A percentile compares a stretch with the other conserved stretches of the same genome.
Conservation (phyloP, 2,113 vertebrate genomes). For the Microcebus jonahi region DNA sequence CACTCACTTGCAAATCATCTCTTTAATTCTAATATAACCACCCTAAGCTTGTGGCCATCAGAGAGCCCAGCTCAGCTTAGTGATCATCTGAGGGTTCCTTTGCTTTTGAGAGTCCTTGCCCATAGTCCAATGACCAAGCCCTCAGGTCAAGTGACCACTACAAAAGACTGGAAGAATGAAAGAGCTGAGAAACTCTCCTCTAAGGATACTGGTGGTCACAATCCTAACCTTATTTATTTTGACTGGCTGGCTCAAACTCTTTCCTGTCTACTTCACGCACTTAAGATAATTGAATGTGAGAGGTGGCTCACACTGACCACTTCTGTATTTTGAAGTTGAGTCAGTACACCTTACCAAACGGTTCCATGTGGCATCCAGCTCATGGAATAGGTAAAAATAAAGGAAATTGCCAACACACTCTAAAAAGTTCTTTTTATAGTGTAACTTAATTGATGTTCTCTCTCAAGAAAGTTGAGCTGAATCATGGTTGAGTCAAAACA, state of each 20-base stretch:
- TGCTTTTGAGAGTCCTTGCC: neutral
- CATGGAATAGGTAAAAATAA: constrained; percentile 35
- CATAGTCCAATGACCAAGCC: neutral
- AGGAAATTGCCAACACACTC: neutral
- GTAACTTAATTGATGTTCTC: constrained; percentile 53
- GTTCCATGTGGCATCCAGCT: constrained; percentile 40
- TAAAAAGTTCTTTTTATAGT: constrained; percentile 58
- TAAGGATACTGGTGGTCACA: neutral
- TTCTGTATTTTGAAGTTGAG: constrained; percentile 67
- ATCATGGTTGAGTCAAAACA: constrained; percentile 67
- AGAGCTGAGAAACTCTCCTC: neutral
- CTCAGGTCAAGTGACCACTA: constrained; percentile 23
- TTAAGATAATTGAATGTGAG: constrained; percentile 53
- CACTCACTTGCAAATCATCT: rapidly evolving
- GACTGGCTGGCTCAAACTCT: constrained; percentile 6
- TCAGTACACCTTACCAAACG: constrained; percentile 55
- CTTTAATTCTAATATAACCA: rapidly evolving
- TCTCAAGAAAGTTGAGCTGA: constrained; percentile 52
- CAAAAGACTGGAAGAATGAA: constrained; percentile 30
- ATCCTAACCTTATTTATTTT: constrained; percentile 40
- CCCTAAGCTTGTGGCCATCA: neutral
- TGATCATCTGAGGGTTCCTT: neutral
- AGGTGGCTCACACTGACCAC: constrained; percentile 36
- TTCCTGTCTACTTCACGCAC: constrained; percentile 41
- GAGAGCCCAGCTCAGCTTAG: neutral